These are phyloP conservation scores for Mionectes macconnelli DNA, from an alignment of 2,113 vertebrate species.

Conservation along the genomic window DNA sequence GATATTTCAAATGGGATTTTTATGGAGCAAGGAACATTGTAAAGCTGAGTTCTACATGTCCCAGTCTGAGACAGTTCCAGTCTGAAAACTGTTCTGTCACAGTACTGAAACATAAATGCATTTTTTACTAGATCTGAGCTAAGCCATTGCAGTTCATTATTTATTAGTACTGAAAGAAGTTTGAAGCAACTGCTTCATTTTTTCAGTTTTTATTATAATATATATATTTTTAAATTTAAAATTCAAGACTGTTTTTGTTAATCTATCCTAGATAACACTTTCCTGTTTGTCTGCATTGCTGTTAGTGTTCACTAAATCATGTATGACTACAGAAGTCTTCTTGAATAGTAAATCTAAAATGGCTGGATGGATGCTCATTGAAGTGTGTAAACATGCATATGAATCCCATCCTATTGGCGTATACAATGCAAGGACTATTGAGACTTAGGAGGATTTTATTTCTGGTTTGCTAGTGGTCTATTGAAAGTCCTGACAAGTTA, in stretches of 20 bases:
- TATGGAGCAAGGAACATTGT: neutral
- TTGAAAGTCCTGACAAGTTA: neutral
- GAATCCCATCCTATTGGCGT: neutral
- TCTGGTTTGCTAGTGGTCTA: neutral
- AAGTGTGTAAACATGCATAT: neutral
- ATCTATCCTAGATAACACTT: neutral
- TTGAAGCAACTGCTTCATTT: neutral
- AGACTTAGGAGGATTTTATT: neutral
- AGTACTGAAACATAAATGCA: conserved; percentile 40
- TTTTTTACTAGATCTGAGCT: neutral
- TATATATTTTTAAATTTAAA: neutral
- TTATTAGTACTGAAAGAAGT: conserved; percentile 9
- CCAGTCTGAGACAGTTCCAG: neutral
- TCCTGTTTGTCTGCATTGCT: neutral
- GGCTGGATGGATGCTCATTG: neutral
- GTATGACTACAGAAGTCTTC: neutral
- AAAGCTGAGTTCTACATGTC: conserved; percentile 1
- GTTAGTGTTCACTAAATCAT: neutral
- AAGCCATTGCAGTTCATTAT: neutral
- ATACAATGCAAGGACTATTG: neutral
- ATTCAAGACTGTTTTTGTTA: neutral
- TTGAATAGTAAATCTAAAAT: neutral
- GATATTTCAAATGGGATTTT: conserved; percentile 47
- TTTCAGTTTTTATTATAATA: neutral
- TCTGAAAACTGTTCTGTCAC: neutral